A percentile compares a stretch with the other conserved stretches of the same genome.
These are phyloP conservation scores for Drosophila trapezifrons DNA, from an alignment of 1,140 invertebrate species.

Conservation along the genomic window DNA sequence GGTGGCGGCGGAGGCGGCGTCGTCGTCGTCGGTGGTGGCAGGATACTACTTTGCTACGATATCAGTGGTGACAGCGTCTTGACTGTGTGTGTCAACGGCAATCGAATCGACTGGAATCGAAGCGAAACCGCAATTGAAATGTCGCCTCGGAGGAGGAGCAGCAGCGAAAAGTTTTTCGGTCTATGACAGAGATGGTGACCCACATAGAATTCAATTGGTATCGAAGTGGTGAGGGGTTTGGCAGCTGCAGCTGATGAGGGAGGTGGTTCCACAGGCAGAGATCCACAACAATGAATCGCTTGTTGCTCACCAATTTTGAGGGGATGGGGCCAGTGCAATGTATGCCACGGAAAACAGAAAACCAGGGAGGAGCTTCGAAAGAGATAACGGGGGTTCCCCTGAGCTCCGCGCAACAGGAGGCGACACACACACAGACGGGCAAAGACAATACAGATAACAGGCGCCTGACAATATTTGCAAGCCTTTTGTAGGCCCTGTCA, in stretches of 20 bases:
- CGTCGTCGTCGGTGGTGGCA: slow-evolving; percentile 2
- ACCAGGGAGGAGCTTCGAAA: slow-evolving; percentile 1
- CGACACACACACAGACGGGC: slow-evolving; percentile 23
- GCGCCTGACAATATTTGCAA: slow-evolving; percentile 45
- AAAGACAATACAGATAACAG: slow-evolving; percentile 48
- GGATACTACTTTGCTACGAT: slow-evolving; percentile 29
- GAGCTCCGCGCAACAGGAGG: slow-evolving; percentile 64
- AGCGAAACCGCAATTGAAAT: slow-evolving; percentile 74
- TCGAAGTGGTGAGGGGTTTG: slow-evolving; percentile 21
- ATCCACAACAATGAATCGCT: slow-evolving; percentile 49
- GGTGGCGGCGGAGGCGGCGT: too few species aligned
- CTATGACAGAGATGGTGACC: slow-evolving; percentile 48
- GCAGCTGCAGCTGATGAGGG: slow-evolving; percentile 3
- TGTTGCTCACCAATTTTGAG: slow-evolving; percentile 57
- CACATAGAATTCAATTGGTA: slow-evolving; percentile 66
- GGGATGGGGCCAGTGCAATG: slow-evolving; percentile 22
- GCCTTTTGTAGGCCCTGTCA: slow-evolving; percentile 44
- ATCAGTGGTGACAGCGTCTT: slow-evolving; percentile 61
- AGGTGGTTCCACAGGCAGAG: slow-evolving; percentile 3
- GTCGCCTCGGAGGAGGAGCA: slow-evolving; percentile 50
- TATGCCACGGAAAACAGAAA: slow-evolving; percentile 26
- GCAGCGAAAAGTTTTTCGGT: slow-evolving; percentile 56
- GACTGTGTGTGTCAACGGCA: slow-evolving; percentile 68
- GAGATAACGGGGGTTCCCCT: background rate
- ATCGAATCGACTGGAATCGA: slow-evolving; percentile 57